phyloP scores from a whole-genome alignment of 2,113 vertebrate genomes.

The Machaerirhynchus nigripectus region DNA sequence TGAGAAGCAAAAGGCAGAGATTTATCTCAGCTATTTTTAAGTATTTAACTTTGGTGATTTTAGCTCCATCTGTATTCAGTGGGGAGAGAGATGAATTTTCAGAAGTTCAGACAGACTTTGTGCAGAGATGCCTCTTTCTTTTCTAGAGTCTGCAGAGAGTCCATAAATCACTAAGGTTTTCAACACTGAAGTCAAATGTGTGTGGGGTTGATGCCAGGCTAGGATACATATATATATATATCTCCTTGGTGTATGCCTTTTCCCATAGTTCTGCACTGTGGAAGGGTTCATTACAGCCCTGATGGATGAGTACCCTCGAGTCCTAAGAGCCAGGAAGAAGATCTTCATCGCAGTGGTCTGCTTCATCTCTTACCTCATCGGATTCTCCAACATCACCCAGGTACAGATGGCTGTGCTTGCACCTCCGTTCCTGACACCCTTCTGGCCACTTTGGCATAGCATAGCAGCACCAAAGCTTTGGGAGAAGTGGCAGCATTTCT shows the following conservation, averaged over 20 bases:
- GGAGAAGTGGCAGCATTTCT: neutral
- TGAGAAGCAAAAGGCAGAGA: neutral
- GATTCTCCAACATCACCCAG: conserved; percentile 92
- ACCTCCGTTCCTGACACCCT: neutral
- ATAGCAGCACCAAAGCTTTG: neutral
- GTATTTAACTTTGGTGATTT: neutral
- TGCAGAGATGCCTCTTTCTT: neutral
- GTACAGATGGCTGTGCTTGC: conserved; percentile 14
- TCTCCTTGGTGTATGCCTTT: neutral
- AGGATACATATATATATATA: neutral
- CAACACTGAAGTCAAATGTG: neutral
- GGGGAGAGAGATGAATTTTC: neutral
- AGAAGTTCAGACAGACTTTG: neutral
- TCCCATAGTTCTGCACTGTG: conserved; percentile 86
- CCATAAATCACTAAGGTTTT: neutral
- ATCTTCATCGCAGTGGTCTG: conserved; percentile 86
- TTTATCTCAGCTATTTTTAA: neutral
- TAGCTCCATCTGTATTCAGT: neutral
- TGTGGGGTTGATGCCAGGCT: neutral
- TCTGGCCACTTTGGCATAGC: neutral
- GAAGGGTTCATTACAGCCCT: conserved; percentile 91
- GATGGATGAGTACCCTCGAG: conserved; percentile 84
- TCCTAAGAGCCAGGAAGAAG: conserved; percentile 87
- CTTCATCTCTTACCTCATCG: conserved; percentile 84
- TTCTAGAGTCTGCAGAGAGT: neutral